These are phyloP conservation scores for Atherix ibis DNA, from an alignment of 2,888 invertebrate species.

Conservation along the genomic window DNA sequence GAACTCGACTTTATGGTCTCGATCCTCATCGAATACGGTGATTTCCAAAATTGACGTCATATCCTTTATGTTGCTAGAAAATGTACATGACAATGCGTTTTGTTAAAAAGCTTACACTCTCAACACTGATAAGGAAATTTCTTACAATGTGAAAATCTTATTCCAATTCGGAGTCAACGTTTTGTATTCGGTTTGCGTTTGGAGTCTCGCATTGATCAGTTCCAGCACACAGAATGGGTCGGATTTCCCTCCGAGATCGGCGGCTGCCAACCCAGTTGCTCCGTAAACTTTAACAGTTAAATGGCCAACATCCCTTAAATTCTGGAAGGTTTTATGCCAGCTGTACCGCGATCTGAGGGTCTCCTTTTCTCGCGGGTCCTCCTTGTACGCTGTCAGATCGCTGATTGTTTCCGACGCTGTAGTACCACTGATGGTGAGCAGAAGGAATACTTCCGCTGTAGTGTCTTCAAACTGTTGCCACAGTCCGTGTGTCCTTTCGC, in stretches of 20 bases:
- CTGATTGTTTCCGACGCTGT: constrained; percentile 86
- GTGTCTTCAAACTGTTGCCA: constrained; percentile 85
- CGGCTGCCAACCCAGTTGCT: constrained; percentile 75
- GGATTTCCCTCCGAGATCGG: constrained; percentile 93
- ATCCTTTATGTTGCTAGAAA: constrained; percentile 75
- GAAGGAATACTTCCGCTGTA: constrained; percentile 64
- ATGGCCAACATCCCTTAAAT: constrained; percentile 79
- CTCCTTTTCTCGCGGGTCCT: constrained; percentile 55
- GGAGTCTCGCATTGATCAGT: constrained; percentile 81
- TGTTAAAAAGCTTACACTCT: no score
- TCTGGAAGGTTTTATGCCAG: constrained; percentile 50
- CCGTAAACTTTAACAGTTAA: constrained; percentile 84
- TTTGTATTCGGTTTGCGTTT: constrained; percentile 98
- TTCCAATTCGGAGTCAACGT: constrained; percentile 95
- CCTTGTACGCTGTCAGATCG: constrained; percentile 72
- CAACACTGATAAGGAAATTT: no score
- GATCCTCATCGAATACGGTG: constrained; percentile 94
- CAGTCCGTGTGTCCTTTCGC: constrained; percentile 81
- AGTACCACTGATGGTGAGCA: constrained; percentile 90
- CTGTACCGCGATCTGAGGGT: constrained; percentile 37
- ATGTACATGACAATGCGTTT: constrained; percentile 6
- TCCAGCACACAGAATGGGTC: constrained; percentile 98
- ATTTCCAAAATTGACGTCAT: constrained; percentile 88
- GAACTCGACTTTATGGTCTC: constrained; percentile 96
- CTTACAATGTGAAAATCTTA: constrained; percentile 96